Conservation (phyloP, 2,888 invertebrate genomes). For the Thera obeliscata region DNA sequence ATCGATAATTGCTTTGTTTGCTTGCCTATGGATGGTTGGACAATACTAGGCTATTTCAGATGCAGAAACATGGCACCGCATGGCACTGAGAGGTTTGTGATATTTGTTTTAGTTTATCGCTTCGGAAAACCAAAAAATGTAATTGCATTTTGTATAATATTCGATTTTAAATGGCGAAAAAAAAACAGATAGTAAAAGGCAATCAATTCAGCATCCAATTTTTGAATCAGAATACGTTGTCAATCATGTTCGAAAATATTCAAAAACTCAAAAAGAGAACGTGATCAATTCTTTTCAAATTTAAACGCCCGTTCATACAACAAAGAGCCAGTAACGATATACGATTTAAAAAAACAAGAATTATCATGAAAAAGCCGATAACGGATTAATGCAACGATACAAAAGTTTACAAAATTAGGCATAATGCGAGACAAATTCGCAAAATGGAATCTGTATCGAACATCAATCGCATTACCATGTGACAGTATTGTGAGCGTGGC, state of each 20-base stretch:
- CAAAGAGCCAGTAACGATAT: constrained; percentile 46
- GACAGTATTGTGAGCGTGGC: constrained; percentile 51
- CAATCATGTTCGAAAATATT: constrained; percentile 20
- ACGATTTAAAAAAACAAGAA: constrained; percentile 48
- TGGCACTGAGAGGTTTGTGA: constrained; percentile 9
- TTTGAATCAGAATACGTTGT: constrained; percentile 12
- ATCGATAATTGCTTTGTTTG: constrained; percentile 26
- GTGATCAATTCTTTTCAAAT: constrained; percentile 34
- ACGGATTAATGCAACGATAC: constrained; percentile 67
- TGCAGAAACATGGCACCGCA: constrained; percentile 21
- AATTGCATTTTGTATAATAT: too few relatives aligned
- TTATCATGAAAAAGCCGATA: constrained; percentile 75
- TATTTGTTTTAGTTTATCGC: constrained; percentile 5
- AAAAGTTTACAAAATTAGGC: constrained; percentile 55
- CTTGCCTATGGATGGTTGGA: constrained; percentile 23
- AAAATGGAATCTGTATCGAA: constrained; percentile 68
- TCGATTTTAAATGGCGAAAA: too few relatives aligned
- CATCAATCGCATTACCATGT: constrained; percentile 73
- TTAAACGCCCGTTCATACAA: constrained; percentile 42
- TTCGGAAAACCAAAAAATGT: too few relatives aligned
- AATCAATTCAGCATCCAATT: constrained; percentile 2
- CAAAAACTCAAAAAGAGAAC: constrained; percentile 16
- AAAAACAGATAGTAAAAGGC: neutral
- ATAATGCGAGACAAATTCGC: constrained; percentile 75
- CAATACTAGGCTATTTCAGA: constrained; percentile 18